These are phyloP conservation scores for Lophius americanus DNA, from an alignment of 2,797 vertebrate genomes.

Conservation along the genomic window DNA sequence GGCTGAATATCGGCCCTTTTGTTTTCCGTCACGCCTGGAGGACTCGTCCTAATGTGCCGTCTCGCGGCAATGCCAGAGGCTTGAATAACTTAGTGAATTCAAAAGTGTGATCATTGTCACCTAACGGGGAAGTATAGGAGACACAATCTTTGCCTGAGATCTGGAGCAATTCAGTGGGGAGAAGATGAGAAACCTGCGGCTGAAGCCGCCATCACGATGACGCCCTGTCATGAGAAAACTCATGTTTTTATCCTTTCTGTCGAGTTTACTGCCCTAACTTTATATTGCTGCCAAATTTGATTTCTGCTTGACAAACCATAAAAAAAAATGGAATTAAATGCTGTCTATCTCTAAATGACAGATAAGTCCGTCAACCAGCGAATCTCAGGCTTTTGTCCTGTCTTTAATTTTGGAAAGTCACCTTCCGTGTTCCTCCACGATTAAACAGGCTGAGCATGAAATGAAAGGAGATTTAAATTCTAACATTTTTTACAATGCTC, in stretches of 20 bases:
- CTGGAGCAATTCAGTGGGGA: conserved; percentile 40
- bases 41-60: conserved; percentile 52
- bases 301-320: conserved; percentile 13
- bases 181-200: conserved; percentile 26
- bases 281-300: conserved; percentile 25
- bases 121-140: conserved; percentile 14
- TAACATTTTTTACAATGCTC: neutral
- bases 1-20: conserved; percentile 48
- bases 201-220: conserved; percentile 50
- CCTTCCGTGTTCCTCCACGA: conserved; percentile 10
- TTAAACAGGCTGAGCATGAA: conserved; percentile 12
- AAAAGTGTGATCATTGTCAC: conserved; percentile 48
- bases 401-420: conserved; percentile 6
- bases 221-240: conserved; percentile 50
- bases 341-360: conserved; percentile 1
- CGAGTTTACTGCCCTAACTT: conserved; percentile 28
- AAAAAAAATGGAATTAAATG: neutral
- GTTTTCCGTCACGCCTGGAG: conserved; percentile 43
- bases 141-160: conserved; percentile 55
- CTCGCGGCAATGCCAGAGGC: conserved; percentile 51
- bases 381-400: neutral
- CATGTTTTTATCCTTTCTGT: conserved; percentile 46
- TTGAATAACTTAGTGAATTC: conserved; percentile 52
- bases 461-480: neutral
- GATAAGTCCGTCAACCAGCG: neutral